Base-by-base conservation (phyloP, 2,797 vertebrate genomes). In the Hozukius guyotensis region DNA sequence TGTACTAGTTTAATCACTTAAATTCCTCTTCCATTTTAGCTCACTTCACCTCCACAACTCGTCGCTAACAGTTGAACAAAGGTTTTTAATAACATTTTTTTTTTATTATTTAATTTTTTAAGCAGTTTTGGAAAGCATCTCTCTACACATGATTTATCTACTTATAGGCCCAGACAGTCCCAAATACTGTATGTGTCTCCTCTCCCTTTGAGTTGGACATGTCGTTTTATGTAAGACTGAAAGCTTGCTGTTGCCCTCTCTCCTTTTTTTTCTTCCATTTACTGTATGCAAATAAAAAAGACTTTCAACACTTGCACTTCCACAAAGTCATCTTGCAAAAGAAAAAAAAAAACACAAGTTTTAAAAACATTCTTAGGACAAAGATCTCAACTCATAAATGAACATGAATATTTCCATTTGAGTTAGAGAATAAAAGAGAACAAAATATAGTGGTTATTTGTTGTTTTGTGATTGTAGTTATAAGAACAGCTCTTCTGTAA, bases 1-100 rank as follows among this genome's bases (percentile, higher is more conserved):
- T 93, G 87, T 88, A 84, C 84, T 82, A 81, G 79, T 88, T 92
- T 88, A 94, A 93, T 94, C 89, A 93, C 75, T 88, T 72, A 79
- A 80, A 90, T 92, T 90, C 52, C 75, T 83, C 81, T 88, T 90
- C 85, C 66, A 80, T 87, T 91, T 90, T 68, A 24, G 38, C 52
- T 81, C 31, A 52, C 63, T 65, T 89, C 72, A 84, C 74, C 67
- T 87, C 63, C 60, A 75, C 84, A 86, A 80, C 79, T 78, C 70
- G 36, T 57, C 68, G 61, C 67, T 75, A 77, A 85, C 70, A 90
- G 80, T 75, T 83, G 68, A 80, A 81, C 55, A 72, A 57, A 79
- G 24, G 5, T 70, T 70, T 70, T 57, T 3, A 29, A 46, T 18
- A 63, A 64, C 4, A 20, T 31, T 53, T 6, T 16, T 46, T 46